Evolutionary conservation across 2,888 invertebrate species (phyloP), one percentile per base, ranked within the genome.

Genomic region (Pristionchus mayeri): DNA sequence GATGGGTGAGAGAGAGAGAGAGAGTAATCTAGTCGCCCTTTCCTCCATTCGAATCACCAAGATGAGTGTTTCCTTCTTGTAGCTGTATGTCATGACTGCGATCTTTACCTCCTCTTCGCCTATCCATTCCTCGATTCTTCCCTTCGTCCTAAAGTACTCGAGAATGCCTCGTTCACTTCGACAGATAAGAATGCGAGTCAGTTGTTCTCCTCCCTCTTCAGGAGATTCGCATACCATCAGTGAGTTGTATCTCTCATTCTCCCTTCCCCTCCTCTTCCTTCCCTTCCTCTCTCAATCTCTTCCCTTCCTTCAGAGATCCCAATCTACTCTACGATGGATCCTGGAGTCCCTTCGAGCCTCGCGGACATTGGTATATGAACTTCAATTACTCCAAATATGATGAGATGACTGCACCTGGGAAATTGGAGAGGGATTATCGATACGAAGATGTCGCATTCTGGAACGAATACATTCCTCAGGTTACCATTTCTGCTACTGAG

Each of bases 51-150:
- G n/a, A n/a, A n/a, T n/a, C n/a, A n/a, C n/a, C n/a, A n/a, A n/a
- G n/a, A n/a, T n/a, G n/a, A n/a, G n/a, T n/a, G n/a, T n/a, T n/a
- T n/a, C n/a, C n/a, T n/a, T n/a, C 4, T 78, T 50, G n/a, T 50
- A 95, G 96, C 96, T 84, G 95, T 96, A 0, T 95, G 95, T 82
- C 96, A 96, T 92, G 96, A 96, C 0, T 96, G 96, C 90, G 96
- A 97, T 87, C 93, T 96, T 81, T 96, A 96, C 92, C 95, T 96
- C 92, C 93, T 96, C 11, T 96, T 96, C 92, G 90, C 92, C 0
- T 93, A 92, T 71, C 89, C 93, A 13, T 93, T 89, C 85, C 86
- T 93, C 75, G 90, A 90, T 2, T 79, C 85, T n/a, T 88, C 90
- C 37, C 86, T 92, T 21, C 84, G 92, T 34, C 93, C 93, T 0